These are phyloP conservation scores for Gallinago jamesoni DNA, from an alignment of 2,113 vertebrate species.

Conservation along the genomic window DNA sequence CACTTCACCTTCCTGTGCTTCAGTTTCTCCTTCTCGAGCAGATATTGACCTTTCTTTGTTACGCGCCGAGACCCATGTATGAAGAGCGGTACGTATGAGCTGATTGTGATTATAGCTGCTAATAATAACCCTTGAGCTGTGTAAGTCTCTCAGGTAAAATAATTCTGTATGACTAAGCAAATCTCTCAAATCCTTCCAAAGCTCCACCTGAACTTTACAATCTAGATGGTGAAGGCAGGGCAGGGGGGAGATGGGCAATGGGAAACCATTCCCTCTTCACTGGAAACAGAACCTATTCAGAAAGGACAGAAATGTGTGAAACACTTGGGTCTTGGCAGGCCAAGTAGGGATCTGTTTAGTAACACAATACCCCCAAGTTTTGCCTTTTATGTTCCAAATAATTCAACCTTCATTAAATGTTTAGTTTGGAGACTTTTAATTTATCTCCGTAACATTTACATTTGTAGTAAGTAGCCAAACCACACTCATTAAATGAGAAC, in stretches of 20 bases:
- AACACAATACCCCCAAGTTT: background rate
- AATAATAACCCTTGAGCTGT: slow-evolving; percentile 41
- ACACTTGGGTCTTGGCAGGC: background rate
- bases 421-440: background rate
- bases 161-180: slow-evolving; percentile 35
- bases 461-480: background rate
- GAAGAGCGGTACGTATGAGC: background rate
- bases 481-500: background rate
- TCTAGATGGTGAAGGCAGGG: background rate
- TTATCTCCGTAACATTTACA: background rate
- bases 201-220: slow-evolving; percentile 46
- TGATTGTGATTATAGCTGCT: slow-evolving; percentile 7
- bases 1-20: background rate
- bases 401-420: background rate
- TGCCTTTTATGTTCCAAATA: background rate
- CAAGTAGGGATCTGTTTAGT: background rate
- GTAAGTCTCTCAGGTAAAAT: slow-evolving; percentile 34
- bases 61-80: background rate
- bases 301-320: background rate
- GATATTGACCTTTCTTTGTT: slow-evolving; percentile 15
- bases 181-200: slow-evolving; percentile 41
- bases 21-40: slow-evolving; percentile 16
- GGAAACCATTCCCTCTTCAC: background rate
- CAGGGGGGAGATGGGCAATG: background rate
- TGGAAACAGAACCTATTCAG: background rate